Evolutionary conservation across 1,140 invertebrate genomes (phyloP), one percentile per base, ranked within the genome.

Genomic region (Hyphantria cunea): DNA sequence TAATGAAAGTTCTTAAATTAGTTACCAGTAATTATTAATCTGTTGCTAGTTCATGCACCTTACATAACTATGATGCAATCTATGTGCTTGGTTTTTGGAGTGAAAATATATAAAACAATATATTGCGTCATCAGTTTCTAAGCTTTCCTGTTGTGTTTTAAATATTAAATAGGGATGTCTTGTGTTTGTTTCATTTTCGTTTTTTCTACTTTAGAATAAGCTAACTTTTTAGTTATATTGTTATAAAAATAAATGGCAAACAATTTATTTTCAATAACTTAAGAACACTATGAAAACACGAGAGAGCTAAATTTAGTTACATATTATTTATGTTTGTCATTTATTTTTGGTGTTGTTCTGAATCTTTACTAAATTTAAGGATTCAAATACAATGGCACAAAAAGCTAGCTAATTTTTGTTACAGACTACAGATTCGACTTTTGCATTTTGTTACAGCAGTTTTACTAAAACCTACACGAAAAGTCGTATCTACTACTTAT

Each of bases 21-120:
- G 5, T 10, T 31, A 50, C 17, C 41, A 41, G 64, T 54, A 49
- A 63, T 60, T 59, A 60, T 67, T 66, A 53, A 31, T 41, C 12
- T 49, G n/a, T 48, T 68, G 65, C 72, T 74, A 70, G 72, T 65
- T 70, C 39, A 58, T 70, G 68, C 72, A 74, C 68, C n/a, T 65
- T 33, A 47, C 15, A 11, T 50, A 49, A 50, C 51, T 51, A 50
- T 59, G 50, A 51, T 37, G 49, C 53, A 58, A 62, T 53, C 31
- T 47, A 47, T 34, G 51, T 25, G 11, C 34, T 32, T 32, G 32
- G 15, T 61, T n/a, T 49, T 33, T 13, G 37, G 2, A 9, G 11
- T 8, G 15, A 55, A 42, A 34, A 17, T 12, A 55, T 9, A 12
- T 45, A 9, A 34, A 3, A 37, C 32, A 33, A 8, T 53, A 12